Percentiles rank a stretch among this genome's conserved stretches.
Conservation (phyloP, 2,797 vertebrate species). For the Microtus agrestis region DNA sequence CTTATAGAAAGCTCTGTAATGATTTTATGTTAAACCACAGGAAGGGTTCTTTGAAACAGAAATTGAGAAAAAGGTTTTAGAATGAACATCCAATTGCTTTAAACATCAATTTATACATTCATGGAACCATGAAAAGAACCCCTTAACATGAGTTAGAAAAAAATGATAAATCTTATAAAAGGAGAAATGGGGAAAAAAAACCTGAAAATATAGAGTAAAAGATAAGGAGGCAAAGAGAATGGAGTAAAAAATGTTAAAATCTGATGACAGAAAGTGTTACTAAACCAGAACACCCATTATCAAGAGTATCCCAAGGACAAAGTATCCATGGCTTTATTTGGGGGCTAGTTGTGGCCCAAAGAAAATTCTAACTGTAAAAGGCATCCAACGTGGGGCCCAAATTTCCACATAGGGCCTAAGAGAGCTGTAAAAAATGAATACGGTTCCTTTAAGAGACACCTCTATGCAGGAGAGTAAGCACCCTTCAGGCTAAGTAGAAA, state of each 20-base stretch:
- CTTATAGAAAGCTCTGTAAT: background rate
- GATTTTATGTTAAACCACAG: slow-evolving; percentile 6
- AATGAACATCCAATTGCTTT: background rate
- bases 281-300: background rate
- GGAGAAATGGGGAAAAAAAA: background rate
- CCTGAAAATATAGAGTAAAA: background rate
- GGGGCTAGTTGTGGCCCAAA: background rate
- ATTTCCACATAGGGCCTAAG: background rate
- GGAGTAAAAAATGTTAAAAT: background rate
- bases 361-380: background rate
- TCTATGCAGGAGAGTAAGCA: background rate
- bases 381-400: background rate
- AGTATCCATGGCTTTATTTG: background rate
- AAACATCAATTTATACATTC: background rate
- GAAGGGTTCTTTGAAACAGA: slow-evolving; percentile 1
- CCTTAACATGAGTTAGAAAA: slow-evolving; percentile 7
- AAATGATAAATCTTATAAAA: background rate
- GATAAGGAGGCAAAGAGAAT: background rate
- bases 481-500: background rate
- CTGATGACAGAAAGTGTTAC: background rate
- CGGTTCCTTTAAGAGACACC: background rate
- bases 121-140: background rate
- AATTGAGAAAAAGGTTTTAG: slow-evolving; percentile 40
- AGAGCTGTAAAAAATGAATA: background rate
- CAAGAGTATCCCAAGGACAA: background rate